Evolutionary conservation across 2,888 invertebrate species (phyloP).

Genomic region (Hirtodrosophila histrioides): DNA sequence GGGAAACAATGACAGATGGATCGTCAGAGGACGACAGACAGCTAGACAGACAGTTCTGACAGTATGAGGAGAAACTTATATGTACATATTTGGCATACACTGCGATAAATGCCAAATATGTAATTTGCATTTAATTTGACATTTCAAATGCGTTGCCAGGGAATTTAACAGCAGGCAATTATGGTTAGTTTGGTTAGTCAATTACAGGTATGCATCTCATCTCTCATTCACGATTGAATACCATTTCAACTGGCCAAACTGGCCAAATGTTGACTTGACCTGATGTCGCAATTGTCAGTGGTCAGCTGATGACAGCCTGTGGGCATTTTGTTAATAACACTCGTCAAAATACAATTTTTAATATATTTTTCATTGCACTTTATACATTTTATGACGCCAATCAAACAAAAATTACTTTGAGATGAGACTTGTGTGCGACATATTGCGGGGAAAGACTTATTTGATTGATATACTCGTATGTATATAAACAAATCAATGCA

Average conservation of each 20-base stretch:
- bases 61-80: slow-evolving; percentile 5
- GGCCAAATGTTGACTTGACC: no score
- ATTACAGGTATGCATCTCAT: slow-evolving; percentile 4
- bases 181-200: slow-evolving; percentile 27
- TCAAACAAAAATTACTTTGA: no score
- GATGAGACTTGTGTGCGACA: no score
- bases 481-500: no score
- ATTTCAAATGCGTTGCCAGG: slow-evolving; percentile 53
- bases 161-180: slow-evolving; percentile 39
- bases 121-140: slow-evolving; percentile 81
- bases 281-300: no score
- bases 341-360: no score
- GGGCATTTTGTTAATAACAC: no score
- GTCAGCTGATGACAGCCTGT: no score
- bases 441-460: no score
- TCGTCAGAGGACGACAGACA: slow-evolving; percentile 14
- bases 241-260: slow-evolving; percentile 7
- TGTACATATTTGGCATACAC: slow-evolving; percentile 8
- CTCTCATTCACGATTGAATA: not conserved
- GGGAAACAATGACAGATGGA: slow-evolving; percentile 28
- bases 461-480: no score
- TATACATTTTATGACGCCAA: no score
- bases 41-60: slow-evolving; percentile 3
- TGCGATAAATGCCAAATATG: slow-evolving; percentile 61
- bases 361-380: no score